Base-by-base conservation (phyloP, 1,140 invertebrate species). In the Cotesia glomerata region DNA sequence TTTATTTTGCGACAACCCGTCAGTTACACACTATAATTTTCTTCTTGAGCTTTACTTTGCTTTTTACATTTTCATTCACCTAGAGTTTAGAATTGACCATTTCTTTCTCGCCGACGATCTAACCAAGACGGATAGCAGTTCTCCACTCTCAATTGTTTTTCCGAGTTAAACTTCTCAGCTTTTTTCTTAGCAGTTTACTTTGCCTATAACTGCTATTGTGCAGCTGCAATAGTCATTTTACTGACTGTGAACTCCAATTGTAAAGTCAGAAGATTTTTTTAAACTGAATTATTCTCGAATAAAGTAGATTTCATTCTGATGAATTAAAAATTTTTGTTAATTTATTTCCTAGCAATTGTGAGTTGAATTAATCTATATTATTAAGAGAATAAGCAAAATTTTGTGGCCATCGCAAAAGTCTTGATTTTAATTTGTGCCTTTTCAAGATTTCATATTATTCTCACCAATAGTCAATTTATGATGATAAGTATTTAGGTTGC, bases 11-110 rank as follows among this genome's bases (percentile, higher is more conserved):
- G 45, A 61, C 35, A 68, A 11, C 39, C 62, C 76, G 76, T 78
- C 77, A 75, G 61, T 59, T 79, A 77, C 73, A 71, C 74, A 56
- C 74, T 73, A 73, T 74, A 49, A 73, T 71, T 74, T 74, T 70
- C 65, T 64, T 75, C 58, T 45, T 52, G 66, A 36, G 70, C 69
- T 9, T 54, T 73, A 35, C 18, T 56, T 52, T 52, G 34, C 58
- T 8, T 39, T 58, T 58, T 26, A 58, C 39, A 9, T 45, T 11
- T 45, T 11, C 39, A 45, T 45, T 45, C 39, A 45, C 26, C 26
- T 26, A 26, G 26, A 45, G 39, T 45, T 11, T 58, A 18, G 56
- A 18, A 14, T 58, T 58, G 56, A 58, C 56, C 56, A 58, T 58
- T 58, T 58, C 56, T 54, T 18, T 58, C 16, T 18, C 26, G 7